Conservation (phyloP, 2,797 vertebrate genomes). For the Artibeus lituratus region DNA sequence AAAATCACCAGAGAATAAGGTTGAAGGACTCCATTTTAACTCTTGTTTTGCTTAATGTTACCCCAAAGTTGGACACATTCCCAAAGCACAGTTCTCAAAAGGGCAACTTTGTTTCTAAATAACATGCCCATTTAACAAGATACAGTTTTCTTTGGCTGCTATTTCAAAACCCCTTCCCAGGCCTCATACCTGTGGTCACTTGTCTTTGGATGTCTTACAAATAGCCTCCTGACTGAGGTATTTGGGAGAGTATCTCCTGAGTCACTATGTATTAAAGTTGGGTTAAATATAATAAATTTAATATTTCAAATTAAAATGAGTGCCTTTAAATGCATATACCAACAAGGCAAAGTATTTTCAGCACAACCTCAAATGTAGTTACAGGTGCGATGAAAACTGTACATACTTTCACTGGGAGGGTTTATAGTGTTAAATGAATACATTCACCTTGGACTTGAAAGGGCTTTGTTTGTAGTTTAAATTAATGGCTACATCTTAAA, state of each 20-base stretch:
- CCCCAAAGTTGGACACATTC: slow-evolving; percentile 31
- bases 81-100: slow-evolving; percentile 49
- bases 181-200: slow-evolving; percentile 65
- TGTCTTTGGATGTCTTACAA: slow-evolving; percentile 58
- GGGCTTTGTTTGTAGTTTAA: neutral
- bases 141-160: slow-evolving; percentile 60
- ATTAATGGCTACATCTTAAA: neutral
- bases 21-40: slow-evolving; percentile 66
- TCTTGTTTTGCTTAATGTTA: slow-evolving; percentile 60
- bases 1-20: slow-evolving; percentile 12
- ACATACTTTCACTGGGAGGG: neutral
- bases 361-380: slow-evolving; percentile 36
- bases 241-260: slow-evolving; percentile 23
- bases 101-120: slow-evolving; percentile 65
- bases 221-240: slow-evolving; percentile 23
- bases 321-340: neutral
- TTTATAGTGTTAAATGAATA: neutral
- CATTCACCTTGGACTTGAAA: neutral
- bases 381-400: slow-evolving; percentile 5
- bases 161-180: slow-evolving; percentile 44
- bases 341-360: neutral
- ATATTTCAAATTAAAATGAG: slow-evolving; percentile 44
- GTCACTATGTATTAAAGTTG: slow-evolving; percentile 16
- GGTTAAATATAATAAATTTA: slow-evolving; percentile 45
- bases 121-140: slow-evolving; percentile 60